These are phyloP conservation scores for Forbesichthys agassizii DNA, from an alignment of 2,113 vertebrate genomes.

Conservation along the genomic window DNA sequence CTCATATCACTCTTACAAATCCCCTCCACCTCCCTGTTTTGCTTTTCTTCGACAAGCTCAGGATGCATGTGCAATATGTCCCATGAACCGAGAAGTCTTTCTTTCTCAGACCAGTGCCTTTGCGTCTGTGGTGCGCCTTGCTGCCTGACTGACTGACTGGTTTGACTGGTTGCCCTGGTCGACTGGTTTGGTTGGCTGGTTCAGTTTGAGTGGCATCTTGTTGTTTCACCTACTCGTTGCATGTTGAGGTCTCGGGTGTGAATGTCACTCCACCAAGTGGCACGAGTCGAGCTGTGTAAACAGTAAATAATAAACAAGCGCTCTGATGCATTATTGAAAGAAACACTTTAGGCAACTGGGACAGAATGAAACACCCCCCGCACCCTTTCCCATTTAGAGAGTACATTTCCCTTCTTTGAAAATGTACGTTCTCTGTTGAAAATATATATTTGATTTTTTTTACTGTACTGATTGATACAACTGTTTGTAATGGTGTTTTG, in stretches of 20 bases:
- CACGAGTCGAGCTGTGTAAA: conserved; percentile 74
- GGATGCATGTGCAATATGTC: conserved; percentile 68
- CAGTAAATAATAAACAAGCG: conserved; percentile 81
- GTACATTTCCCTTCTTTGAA: conserved; percentile 54
- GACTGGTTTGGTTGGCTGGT: conserved; percentile 39
- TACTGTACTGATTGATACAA: conserved; percentile 17
- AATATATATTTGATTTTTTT: background rate
- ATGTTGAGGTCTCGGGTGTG: conserved; percentile 50
- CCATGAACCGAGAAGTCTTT: conserved; percentile 73
- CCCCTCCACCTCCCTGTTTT: conserved; percentile 42
- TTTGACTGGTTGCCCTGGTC: conserved; percentile 32
- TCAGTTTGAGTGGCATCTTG: conserved; percentile 48
- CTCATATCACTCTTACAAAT: background rate
- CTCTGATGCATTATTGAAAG: conserved; percentile 80
- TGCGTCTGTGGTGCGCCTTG: conserved; percentile 53
- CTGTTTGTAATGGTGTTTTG: conserved; percentile 3
- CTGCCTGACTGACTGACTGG: conserved; percentile 4
- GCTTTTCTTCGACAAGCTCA: conserved; percentile 65
- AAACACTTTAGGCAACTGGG: conserved; percentile 78
- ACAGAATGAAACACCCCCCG: conserved; percentile 62
- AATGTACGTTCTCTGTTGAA: conserved; percentile 14
- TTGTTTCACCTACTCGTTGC: conserved; percentile 59
- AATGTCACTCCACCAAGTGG: conserved; percentile 71
- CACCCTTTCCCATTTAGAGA: conserved; percentile 45
- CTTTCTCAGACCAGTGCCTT: conserved; percentile 74